Conservation (phyloP, 2,797 vertebrate genomes). For the Salarias fasciatus region DNA sequence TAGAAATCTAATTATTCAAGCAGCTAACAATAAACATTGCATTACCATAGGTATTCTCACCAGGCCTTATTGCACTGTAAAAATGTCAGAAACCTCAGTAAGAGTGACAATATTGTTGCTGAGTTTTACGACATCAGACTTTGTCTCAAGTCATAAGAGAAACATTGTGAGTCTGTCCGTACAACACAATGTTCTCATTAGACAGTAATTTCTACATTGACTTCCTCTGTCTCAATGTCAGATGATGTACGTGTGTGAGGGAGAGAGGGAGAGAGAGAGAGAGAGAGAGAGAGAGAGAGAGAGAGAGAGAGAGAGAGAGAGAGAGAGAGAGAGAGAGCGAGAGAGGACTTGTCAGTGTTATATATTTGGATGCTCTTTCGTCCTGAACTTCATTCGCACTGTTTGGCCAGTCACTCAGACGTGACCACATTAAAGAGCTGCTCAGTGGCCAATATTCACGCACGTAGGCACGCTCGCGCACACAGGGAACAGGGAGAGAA, state of each 20-base stretch:
- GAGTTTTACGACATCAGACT: neutral
- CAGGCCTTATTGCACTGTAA: conserved; percentile 3
- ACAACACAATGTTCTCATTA: conserved; percentile 32
- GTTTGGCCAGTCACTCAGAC: conserved; percentile 39
- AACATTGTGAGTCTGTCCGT: conserved; percentile 10
- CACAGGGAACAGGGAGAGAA: neutral
- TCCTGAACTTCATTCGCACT: conserved; percentile 53
- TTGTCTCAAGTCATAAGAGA: conserved; percentile 6
- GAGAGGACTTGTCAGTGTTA: conserved; percentile 21
- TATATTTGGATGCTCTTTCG: conserved; percentile 56
- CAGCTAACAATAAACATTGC: conserved; percentile 12
- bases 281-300: neutral
- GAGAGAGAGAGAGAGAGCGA: neutral
- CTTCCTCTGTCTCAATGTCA: conserved; percentile 32
- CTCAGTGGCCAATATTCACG: conserved; percentile 21
- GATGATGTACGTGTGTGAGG: conserved; percentile 2
- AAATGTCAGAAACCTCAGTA: conserved; percentile 10
- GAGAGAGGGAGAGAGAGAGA: neutral
- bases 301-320: neutral
- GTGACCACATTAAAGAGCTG: conserved; percentile 51
- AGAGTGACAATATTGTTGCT: conserved; percentile 2
- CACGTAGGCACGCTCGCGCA: neutral
- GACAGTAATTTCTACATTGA: conserved; percentile 11
- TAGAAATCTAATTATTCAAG: conserved; percentile 33
- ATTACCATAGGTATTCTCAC: conserved; percentile 7